Percentiles rank a stretch among this genome's conserved stretches.
These are phyloP conservation scores for Scelioninae gen. 1 DNA, from an alignment of 2,888 invertebrate species.

Conservation along the genomic window DNA sequence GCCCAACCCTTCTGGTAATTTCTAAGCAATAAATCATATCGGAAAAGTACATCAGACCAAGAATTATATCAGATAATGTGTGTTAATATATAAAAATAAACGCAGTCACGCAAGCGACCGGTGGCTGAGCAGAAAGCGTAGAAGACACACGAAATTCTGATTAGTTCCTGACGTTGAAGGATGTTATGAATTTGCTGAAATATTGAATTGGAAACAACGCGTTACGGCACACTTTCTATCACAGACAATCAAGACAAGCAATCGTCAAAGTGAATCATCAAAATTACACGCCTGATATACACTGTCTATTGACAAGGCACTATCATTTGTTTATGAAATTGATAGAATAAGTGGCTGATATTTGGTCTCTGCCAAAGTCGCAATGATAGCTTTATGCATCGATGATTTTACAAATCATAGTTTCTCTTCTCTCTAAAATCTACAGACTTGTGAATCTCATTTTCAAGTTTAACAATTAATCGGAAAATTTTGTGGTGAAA, in stretches of 20 bases:
- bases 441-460: neutral
- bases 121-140: slow-evolving; percentile 55
- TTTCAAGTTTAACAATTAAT: neutral
- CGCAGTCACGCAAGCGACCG: slow-evolving; percentile 41
- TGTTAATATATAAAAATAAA: slow-evolving; percentile 17
- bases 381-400: slow-evolving; percentile 37
- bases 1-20: neutral
- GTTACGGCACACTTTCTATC: slow-evolving; percentile 22
- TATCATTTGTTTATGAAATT: slow-evolving; percentile 24
- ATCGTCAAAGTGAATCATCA: slow-evolving; percentile 37
- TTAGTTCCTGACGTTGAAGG: slow-evolving; percentile 32
- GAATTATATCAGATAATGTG: slow-evolving; percentile 40
- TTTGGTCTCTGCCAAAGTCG: slow-evolving; percentile 14
- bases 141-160: slow-evolving; percentile 50
- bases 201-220: neutral
- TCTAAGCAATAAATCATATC: slow-evolving; percentile 12
- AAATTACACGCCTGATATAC: slow-evolving; percentile 17
- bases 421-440: neutral
- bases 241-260: slow-evolving; percentile 14
- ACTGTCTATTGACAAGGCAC: slow-evolving; percentile 10
- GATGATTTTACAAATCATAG: slow-evolving; percentile 17
- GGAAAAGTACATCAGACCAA: slow-evolving; percentile 27
- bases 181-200: slow-evolving; percentile 4
- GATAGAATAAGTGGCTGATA: slow-evolving; percentile 6
- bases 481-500: too few species aligned